Evolutionary conservation across 2,113 vertebrate species (phyloP), one percentile per base, ranked within the genome.

Genomic region (Paradoxurus hermaphroditus): DNA sequence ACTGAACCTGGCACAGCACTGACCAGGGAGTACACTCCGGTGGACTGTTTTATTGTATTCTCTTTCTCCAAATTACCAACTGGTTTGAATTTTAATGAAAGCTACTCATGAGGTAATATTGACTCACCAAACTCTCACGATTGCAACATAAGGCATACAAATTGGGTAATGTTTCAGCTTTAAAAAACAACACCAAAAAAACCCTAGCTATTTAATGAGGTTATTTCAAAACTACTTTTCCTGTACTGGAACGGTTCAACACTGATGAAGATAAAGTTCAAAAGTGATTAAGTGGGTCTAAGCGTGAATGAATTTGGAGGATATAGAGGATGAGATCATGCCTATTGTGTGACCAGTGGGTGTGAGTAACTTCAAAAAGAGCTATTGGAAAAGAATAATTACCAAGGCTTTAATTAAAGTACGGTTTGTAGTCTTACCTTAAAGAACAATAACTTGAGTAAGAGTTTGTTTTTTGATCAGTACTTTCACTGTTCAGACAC

Each of bases 341-440:
- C 77, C 70, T 62, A 34, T 46, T 36, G 41, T 29, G 72, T 49
- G 73, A 36, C 36, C 44, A 86, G 56, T 14, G 49, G 59, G 65
- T 31, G 46, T 90, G 90, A 65, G 34, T 63, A 49, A 68, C 21
- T 95, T 89, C 41, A 70, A 70, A 95, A 92, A 56, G 65, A 96
- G n/a, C 70, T 70, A 9, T 36, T 44, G 9, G 51, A 84, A 89
- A 75, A 44, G 63, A 89, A 41, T 29, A 44, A 91, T 77, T 41
- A 86, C 13, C 59, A 83, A 87, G 21, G 25, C 13, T 73, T 75
- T 75, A 31, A 31, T 91, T 83, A 70, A 94, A 46, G 82, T 70
- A 4, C 49, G 51, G 7, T 53, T 62, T 89, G 41, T n/a, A 84
- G 68, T 63, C 46, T n/a, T 41, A 27, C 36, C 10, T 25, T 49